phyloP scores from a whole-genome alignment of 2,113 vertebrate species.

The Vidua macroura region DNA sequence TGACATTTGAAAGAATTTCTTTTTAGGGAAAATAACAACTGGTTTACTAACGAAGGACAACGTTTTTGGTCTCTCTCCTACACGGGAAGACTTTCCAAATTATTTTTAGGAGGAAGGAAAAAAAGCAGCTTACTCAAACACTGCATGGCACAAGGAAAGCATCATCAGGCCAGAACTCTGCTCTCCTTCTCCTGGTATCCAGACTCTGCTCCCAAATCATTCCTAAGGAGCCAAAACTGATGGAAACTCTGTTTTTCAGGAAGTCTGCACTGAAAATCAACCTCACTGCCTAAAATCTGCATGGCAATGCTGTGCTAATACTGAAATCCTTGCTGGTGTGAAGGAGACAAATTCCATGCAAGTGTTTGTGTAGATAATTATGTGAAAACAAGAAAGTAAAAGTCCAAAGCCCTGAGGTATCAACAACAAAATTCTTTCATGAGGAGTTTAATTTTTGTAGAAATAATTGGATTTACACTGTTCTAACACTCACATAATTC shows the following conservation, averaged over 20 bases:
- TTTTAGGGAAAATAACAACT: neutral
- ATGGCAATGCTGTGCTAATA: neutral
- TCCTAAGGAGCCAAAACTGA: neutral
- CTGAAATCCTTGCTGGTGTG: neutral
- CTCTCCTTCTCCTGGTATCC: neutral
- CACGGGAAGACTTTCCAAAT: neutral
- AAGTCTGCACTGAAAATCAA: neutral
- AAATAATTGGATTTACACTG: neutral
- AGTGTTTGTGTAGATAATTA: conserved; percentile 25
- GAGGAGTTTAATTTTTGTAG: neutral
- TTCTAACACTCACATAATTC: neutral
- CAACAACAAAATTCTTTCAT: neutral
- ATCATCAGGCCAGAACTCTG: neutral
- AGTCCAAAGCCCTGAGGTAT: conserved; percentile 21
- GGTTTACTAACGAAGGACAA: neutral
- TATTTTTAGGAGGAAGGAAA: neutral
- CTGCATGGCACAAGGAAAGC: neutral
- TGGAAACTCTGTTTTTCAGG: neutral
- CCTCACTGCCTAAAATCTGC: neutral
- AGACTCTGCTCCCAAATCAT: neutral
- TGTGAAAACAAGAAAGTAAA: neutral
- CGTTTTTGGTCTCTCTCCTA: neutral
- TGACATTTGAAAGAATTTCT: neutral
- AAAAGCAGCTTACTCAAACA: neutral
- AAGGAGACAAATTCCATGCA: neutral